A percentile compares a stretch with the other conserved stretches of the same genome.
phyloP scores from a whole-genome alignment of 2,113 vertebrate species.

The Sapajus apella region DNA sequence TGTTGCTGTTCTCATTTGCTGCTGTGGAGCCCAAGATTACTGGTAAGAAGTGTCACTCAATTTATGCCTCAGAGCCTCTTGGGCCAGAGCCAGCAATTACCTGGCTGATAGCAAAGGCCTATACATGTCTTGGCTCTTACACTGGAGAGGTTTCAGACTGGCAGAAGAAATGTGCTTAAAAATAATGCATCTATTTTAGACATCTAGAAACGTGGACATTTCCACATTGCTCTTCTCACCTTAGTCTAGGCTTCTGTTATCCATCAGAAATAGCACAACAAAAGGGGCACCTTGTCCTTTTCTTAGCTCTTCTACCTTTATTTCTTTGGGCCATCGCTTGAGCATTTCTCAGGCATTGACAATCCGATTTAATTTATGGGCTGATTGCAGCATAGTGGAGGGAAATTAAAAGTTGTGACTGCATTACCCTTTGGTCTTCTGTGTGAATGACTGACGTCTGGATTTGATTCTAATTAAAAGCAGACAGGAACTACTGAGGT shows the following conservation, averaged over 20 bases:
- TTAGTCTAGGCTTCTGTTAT: conserved; percentile 47
- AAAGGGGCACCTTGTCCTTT: conserved; percentile 79
- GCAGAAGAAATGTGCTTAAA: conserved; percentile 66
- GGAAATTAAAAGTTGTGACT: conserved; percentile 77
- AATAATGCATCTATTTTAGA: conserved; percentile 78
- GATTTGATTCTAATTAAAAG: conserved; percentile 78
- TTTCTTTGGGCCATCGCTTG: conserved; percentile 71
- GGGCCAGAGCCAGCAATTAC: conserved; percentile 72
- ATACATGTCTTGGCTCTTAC: conserved; percentile 51
- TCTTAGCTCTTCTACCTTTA: conserved; percentile 72
- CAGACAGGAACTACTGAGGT: conserved; percentile 59
- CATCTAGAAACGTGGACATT: conserved; percentile 46
- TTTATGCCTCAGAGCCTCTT: conserved; percentile 69
- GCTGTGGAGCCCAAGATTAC: conserved; percentile 71
- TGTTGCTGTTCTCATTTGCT: conserved; percentile 69
- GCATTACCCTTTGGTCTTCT: conserved; percentile 75
- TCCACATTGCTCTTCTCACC: conserved; percentile 65
- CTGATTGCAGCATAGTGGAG: conserved; percentile 74
- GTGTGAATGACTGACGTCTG: conserved; percentile 55
- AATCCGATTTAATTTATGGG: conserved; percentile 81
- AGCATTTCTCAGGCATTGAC: conserved; percentile 72
- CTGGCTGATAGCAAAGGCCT: not conserved
- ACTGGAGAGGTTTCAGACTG: conserved; percentile 67
- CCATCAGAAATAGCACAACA: conserved; percentile 65
- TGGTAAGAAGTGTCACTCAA: conserved; percentile 65